Evolutionary conservation across 1,140 invertebrate genomes (phyloP), one percentile per base, ranked within the genome.

Genomic region (Drosophila saltans): DNA sequence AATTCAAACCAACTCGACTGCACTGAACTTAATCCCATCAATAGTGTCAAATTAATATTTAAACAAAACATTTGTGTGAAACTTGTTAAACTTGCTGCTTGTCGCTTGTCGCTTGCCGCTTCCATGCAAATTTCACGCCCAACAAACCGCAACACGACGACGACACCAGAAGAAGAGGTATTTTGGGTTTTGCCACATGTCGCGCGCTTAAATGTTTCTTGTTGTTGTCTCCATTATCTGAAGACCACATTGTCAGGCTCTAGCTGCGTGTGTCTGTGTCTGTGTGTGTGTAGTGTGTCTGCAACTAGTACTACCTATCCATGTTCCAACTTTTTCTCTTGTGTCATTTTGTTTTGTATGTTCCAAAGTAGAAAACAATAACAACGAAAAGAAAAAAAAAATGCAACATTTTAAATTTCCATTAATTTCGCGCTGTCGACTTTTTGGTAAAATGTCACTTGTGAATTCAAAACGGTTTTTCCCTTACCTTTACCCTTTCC

Each of bases 351-450:
- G 39, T 57, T 64, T 62, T 64, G 67, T 21, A 66, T 82, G 80
- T 82, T 30, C 16, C 16, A 16, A 16, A 16, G 16, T 16, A 16
- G 16, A 16, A 2, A 30, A 30, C 28, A 0, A 30, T 0, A 30
- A 30, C 28, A 30, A 30, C 4, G 4, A 30, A 2, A 30, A 30
- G 0, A 30, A 30, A 30, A 65, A 72, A 82, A 11, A 83, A 83
- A 83, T 83, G 80, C 80, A 83, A 83, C 83, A 16, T 83, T 83
- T 83, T 83, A 83, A 83, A 83, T 83, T 83, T 83, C 80, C 80
- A 83, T 83, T 83, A 83, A 83, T 83, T 83, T 83, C 72, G 80
- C 80, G 80, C 80, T 83, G 80, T 83, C 80, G 75, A 83, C 67
- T 83, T 82, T 83, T 66, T 52, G 45, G 80, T 79, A 70, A 83